Evolutionary conservation across 2,797 vertebrate species (phyloP).

Genomic region (Peromyscus melanophrys): DNA sequence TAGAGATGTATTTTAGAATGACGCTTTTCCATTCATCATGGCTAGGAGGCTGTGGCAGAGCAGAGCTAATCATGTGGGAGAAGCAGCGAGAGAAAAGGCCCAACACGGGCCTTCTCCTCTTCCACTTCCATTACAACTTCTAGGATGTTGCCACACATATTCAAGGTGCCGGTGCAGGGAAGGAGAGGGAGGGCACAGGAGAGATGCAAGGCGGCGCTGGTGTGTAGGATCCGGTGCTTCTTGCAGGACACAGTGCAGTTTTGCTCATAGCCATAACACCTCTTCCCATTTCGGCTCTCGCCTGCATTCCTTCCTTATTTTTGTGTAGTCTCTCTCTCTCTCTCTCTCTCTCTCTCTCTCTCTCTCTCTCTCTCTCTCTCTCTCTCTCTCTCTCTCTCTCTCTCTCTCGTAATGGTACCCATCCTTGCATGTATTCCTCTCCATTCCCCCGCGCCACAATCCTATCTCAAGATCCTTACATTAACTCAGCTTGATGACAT

Average conservation of each 20-base stretch:
- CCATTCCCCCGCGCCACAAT: background rate
- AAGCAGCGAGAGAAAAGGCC: background rate
- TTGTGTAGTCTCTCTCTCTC: background rate
- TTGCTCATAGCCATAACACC: background rate
- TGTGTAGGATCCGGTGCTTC: background rate
- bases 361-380: too few relatives aligned
- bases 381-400: too few relatives aligned
- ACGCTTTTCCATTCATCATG: background rate
- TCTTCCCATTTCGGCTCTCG: background rate
- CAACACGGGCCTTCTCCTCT: background rate
- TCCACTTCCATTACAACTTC: background rate
- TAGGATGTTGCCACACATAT: background rate
- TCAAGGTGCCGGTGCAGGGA: background rate
- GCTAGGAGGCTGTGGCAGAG: background rate
- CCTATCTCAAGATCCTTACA: background rate
- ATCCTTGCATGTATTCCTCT: background rate
- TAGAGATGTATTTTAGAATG: background rate
- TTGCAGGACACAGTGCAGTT: background rate
- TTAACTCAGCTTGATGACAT: background rate
- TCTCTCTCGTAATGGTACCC: background rate
- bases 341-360: background rate
- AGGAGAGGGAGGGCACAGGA: accelerated
- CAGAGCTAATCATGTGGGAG: too few relatives aligned
- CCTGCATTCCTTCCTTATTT: background rate
- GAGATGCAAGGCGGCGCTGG: background rate